phyloP scores from a whole-genome alignment of 2,113 vertebrate species.

The Petromus typicus region DNA sequence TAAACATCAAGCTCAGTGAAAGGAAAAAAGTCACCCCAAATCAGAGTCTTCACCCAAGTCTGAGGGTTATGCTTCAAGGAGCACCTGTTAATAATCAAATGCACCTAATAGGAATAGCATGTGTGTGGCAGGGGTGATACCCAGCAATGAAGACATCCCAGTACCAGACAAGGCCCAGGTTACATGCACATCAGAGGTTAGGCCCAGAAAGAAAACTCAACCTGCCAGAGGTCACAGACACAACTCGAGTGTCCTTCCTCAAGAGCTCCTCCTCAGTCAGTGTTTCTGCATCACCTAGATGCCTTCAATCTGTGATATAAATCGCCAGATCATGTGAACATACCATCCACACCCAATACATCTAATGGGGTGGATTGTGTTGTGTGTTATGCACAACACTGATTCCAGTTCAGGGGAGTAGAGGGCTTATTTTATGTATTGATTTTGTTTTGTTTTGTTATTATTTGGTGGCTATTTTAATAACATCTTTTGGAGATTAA shows the following conservation, averaged over 20 bases:
- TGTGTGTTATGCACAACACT: not conserved
- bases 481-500: constrained; percentile 88
- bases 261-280: not conserved
- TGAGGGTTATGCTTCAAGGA: not conserved
- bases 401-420: not conserved
- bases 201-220: not conserved
- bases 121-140: not conserved
- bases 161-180: not conserved
- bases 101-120: not conserved
- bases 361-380: not conserved
- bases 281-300: not conserved
- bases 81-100: not conserved
- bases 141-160: not conserved
- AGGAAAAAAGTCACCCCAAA: not conserved
- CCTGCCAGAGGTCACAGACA: not conserved
- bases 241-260: not conserved
- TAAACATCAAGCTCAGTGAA: not conserved
- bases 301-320: not conserved
- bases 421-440: not conserved
- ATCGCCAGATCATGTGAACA: not conserved
- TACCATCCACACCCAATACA: not conserved
- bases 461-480: constrained; percentile 84
- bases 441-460: not conserved
- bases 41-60: not conserved
- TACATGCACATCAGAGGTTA: not conserved